Evolutionary conservation across 2,888 invertebrate species (phyloP).

Genomic region (Leptinotarsa juncta): DNA sequence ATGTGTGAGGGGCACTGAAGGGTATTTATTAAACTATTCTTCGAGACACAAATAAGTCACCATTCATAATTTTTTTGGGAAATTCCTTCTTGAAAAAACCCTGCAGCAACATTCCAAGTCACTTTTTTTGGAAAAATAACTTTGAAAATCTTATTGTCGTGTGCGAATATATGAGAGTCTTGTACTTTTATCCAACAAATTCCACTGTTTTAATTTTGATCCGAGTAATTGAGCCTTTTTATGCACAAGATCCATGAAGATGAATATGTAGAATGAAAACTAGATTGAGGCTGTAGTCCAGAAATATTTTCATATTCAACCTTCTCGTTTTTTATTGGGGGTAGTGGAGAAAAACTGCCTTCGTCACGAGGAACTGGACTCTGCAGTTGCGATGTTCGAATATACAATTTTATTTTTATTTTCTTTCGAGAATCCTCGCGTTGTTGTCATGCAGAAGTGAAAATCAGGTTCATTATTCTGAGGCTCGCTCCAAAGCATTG

Average conservation of each 20-base stretch:
- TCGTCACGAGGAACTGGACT: background rate
- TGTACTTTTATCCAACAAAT: background rate
- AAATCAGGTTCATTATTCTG: constrained; percentile 19
- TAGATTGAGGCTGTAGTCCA: background rate
- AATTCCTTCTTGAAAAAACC: no score
- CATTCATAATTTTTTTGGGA: no score
- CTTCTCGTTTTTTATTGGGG: constrained; percentile 3
- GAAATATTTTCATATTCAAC: background rate
- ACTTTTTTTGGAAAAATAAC: background rate
- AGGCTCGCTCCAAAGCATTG: constrained; percentile 8
- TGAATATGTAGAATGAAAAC: constrained; percentile 11
- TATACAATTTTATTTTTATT: constrained; percentile 16
- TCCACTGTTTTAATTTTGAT: background rate
- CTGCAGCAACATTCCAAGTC: no score
- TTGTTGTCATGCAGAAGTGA: constrained; percentile 17
- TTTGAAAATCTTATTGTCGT: background rate
- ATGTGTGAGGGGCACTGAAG: background rate
- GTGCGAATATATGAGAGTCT: background rate
- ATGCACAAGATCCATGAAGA: background rate
- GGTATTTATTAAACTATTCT: background rate
- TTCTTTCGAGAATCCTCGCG: background rate
- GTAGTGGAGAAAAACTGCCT: background rate
- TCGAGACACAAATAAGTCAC: background rate
- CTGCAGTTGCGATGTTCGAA: background rate
- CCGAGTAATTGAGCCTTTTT: background rate